Evolutionary conservation across 1,140 invertebrate genomes (phyloP), one percentile per base, ranked within the genome.

Genomic region (Thaumatotibia leucotreta): DNA sequence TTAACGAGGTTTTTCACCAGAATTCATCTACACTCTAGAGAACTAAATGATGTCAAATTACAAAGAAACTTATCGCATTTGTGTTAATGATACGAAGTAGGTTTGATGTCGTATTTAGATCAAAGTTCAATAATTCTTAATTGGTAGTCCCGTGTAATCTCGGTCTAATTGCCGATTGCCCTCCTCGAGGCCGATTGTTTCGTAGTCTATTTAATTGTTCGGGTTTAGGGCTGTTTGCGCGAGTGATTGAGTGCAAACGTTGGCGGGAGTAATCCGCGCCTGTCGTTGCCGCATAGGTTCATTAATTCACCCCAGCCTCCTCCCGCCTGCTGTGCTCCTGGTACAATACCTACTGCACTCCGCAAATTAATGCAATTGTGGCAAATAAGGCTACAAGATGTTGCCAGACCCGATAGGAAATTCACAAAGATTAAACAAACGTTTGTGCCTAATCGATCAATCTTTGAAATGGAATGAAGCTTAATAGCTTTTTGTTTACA

Each of bases 181-280:
- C 79, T 86, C 88, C 88, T 88, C 86, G 79, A 69, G 69, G 76
- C 79, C 76, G 77, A 85, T 85, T 89, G 87, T 88, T 88, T 88
- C 78, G 73, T 72, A 77, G 78, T 83, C 83, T 87, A 89, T 89
- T 89, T 90, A 90, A 90, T 90, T 90, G 86, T 82, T 75, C 76
- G 75, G 77, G 86, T 82, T 88, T 84, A 83, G 84, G 76, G 82
- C 79, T 90, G 85, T 89, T 90, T 89, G 86, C 82, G 79, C 82
- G 85, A 75, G 83, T 89, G 88, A 90, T 90, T 90, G 88, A 90
- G 86, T 90, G 88, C 88, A 83, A 89, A 87, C 82, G 82, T 67
- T 75, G 69, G 81, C 75, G 82, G 84, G 86, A 62, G 63, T 65
- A 68, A 65, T 68, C 66, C 66, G 62, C 79, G 80, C 77, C 72